phyloP scores from a whole-genome alignment of 2,797 vertebrate species.

The Enteromius afrohamiltoni region DNA sequence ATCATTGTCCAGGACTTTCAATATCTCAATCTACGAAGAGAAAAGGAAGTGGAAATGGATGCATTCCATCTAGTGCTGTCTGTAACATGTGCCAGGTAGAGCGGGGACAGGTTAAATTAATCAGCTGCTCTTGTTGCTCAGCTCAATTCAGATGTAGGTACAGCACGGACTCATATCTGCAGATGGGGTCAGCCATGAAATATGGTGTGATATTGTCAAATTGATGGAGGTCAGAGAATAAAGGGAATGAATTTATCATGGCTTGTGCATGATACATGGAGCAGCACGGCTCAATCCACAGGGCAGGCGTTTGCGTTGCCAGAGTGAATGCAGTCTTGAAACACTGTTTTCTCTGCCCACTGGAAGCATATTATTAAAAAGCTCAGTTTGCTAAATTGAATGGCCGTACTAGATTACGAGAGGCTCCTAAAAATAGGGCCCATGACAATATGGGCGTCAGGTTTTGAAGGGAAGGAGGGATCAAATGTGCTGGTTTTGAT shows the following conservation, averaged over 20 bases:
- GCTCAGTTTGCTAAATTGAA: constrained; percentile 29
- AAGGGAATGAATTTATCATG: constrained; percentile 40
- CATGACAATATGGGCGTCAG: neutral
- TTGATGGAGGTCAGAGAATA: constrained; percentile 43
- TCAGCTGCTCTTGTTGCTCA: constrained; percentile 28
- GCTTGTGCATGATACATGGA: constrained; percentile 32
- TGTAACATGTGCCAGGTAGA: constrained; percentile 11
- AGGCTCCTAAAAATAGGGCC: neutral
- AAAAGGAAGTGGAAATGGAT: constrained; percentile 19
- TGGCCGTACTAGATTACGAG: neutral
- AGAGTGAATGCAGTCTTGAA: constrained; percentile 7
- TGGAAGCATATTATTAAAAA: constrained; percentile 35
- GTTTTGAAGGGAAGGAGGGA: neutral
- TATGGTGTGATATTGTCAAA: constrained; percentile 45
- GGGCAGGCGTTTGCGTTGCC: neutral
- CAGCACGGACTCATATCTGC: constrained; percentile 20
- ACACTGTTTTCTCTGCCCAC: neutral
- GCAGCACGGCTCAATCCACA: constrained; percentile 12
- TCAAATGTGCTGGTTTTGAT: neutral
- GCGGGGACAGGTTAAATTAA: constrained; percentile 34
- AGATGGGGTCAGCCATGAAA: constrained; percentile 45
- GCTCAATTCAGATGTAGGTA: constrained; percentile 36
- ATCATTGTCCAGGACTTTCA: constrained; percentile 32
- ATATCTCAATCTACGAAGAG: constrained; percentile 28
- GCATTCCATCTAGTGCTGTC: constrained; percentile 31